Conservation (phyloP, 2,113 vertebrate species). For the Silurus glanis region DNA sequence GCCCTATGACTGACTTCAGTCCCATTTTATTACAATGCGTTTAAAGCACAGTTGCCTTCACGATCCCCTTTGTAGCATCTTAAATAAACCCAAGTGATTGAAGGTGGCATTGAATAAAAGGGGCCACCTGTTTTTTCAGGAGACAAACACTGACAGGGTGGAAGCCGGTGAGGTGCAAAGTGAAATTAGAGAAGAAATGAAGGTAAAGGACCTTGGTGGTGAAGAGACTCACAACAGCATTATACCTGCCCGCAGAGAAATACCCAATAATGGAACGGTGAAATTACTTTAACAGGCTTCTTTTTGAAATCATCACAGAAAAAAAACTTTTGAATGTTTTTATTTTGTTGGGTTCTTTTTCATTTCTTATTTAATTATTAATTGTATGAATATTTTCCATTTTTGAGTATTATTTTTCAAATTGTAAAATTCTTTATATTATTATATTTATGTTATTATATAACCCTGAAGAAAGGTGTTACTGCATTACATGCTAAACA, state of each 20-base stretch:
- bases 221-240: background rate
- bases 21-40: background rate
- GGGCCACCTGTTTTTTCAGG: background rate
- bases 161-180: background rate
- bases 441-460: background rate
- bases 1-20: background rate
- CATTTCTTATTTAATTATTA: background rate
- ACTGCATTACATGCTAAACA: too few relatives aligned
- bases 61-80: background rate
- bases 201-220: slow-evolving; percentile 12
- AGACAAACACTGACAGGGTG: background rate
- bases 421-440: background rate
- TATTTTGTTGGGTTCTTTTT: background rate
- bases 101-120: slow-evolving; percentile 13
- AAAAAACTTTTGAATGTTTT: background rate
- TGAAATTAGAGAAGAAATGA: slow-evolving; percentile 18
- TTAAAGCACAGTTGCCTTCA: slow-evolving; percentile 7
- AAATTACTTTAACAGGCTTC: background rate
- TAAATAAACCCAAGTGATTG: slow-evolving; percentile 5
- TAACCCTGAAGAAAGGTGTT: too few relatives aligned
- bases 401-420: background rate
- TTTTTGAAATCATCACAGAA: background rate
- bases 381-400: background rate
- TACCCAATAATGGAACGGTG: background rate
- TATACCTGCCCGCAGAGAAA: slow-evolving; percentile 7